These are phyloP conservation scores for Neopelma chrysocephalum DNA, from an alignment of 2,797 vertebrate genomes.

Conservation along the genomic window DNA sequence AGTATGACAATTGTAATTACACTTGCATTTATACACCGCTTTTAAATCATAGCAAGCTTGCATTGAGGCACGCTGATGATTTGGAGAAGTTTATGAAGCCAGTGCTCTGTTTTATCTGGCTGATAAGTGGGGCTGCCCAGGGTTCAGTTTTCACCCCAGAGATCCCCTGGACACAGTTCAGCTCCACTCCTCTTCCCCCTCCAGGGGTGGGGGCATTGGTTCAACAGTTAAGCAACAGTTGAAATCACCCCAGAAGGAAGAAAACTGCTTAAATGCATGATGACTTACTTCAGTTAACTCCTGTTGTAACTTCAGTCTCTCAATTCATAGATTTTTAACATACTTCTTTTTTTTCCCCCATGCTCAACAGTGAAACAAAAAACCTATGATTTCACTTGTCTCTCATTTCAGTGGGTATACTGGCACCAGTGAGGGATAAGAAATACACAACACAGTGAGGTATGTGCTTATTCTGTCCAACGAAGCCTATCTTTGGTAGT, in stretches of 20 bases:
- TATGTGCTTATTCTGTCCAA: constrained; percentile 2
- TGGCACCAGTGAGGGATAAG: constrained; percentile 39
- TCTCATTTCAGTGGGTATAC: constrained; percentile 45
- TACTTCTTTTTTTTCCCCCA: not conserved
- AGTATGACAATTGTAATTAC: not conserved
- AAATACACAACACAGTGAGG: constrained; percentile 8
- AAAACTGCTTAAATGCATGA: not conserved
- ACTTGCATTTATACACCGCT: not conserved
- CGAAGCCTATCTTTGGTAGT: not conserved
- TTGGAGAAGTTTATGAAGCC: not conserved
- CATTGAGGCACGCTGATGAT: not conserved
- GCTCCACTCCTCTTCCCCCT: not conserved
- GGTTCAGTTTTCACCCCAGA: not conserved
- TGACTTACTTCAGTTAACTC: not conserved
- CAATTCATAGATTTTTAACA: not conserved
- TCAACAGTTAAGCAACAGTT: not conserved
- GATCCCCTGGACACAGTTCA: not conserved
- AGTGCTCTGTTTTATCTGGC: not conserved
- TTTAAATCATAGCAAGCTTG: not conserved
- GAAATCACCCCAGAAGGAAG: not conserved
- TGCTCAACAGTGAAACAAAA: not conserved
- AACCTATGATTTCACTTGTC: not conserved
- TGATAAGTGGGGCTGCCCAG: not conserved
- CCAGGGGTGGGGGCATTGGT: not conserved
- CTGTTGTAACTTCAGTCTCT: not conserved